Conservation (phyloP, 2,888 invertebrate species). For the Brenthis ino region DNA sequence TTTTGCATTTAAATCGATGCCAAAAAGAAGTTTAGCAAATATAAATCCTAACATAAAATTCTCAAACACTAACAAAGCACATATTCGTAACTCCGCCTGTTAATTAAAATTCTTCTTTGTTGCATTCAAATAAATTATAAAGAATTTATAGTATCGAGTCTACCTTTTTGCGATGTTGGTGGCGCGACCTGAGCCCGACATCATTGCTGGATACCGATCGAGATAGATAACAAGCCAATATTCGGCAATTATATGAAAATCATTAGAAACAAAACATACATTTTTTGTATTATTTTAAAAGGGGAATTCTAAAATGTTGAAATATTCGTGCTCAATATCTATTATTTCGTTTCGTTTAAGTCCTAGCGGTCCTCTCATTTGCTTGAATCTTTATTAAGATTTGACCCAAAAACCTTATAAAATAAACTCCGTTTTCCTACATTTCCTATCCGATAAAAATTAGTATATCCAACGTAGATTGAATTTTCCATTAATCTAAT, state of each 20-base stretch:
- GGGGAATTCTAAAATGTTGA: too few species aligned
- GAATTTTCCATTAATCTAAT: too few species aligned
- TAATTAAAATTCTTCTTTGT: slow-evolving; percentile 46
- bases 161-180: slow-evolving; percentile 42
- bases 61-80: slow-evolving; percentile 7
- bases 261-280: too few species aligned
- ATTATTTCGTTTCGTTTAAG: too few species aligned
- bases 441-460: too few species aligned
- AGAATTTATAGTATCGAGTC: slow-evolving; percentile 41
- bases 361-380: too few species aligned
- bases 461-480: too few species aligned
- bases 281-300: too few species aligned
- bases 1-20: background rate
- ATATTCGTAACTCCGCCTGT: slow-evolving; percentile 29
- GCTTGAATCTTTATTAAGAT: too few species aligned
- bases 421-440: too few species aligned
- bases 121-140: slow-evolving; percentile 45
- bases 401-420: too few species aligned
- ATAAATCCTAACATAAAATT: background rate
- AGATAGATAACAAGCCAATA: slow-evolving; percentile 8
- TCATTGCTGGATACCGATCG: slow-evolving; percentile 20
- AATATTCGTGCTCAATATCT: too few species aligned
- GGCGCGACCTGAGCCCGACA: slow-evolving; percentile 34
- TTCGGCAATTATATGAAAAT: background rate
- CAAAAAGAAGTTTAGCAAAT: background rate